Evolutionary conservation across 2,113 vertebrate species (phyloP), one percentile per base, ranked within the genome.

Genomic region (Mixornis gularis): DNA sequence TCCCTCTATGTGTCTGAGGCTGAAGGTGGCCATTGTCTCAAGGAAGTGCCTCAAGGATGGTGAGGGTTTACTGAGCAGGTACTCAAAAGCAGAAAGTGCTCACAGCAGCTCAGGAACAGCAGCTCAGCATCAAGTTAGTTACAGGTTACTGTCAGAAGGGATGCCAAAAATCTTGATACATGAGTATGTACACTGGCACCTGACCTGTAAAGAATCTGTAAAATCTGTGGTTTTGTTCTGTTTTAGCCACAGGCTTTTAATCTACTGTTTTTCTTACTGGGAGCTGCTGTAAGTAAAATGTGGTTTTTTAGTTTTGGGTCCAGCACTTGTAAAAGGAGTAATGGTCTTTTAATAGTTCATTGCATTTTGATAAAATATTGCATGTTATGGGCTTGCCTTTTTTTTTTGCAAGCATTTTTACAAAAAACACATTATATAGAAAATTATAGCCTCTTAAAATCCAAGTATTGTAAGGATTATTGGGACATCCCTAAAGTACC

Each of bases 21-120:
- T 43, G 43, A 56, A 70, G 56, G 46, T 21, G 30, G 64, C 48
- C 34, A 7, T 0, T 24, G n/a, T 46, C 69, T 51, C 0, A 0
- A 46, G 53, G 66, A 65, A 66, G 10, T 30, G 22, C 25, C 64
- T 40, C 22, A 20, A 38, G 49, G 12, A 29, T 4, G 41, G 64
- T 5, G 18, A 25, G 6, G 24, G 79, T 16, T 63, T 34, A 58
- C 52, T 58, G 38, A 74, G 64, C 16, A 9, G 49, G 59, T 20
- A 64, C n/a, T 22, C 3, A 4, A 13, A 30, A 51, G n/a, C 20
- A 77, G 7, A 20, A 62, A 36, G 14, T 11, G 63, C 43, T 49
- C 34, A 49, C 1, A 48, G 46, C 10, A 10, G 19, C 22, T 48
- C 46, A 38, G 49, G 44, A 64, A 64, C 27, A 46, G 65, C 0